Evolutionary conservation across 2,888 invertebrate genomes (phyloP), one percentile per base, ranked within the genome.

Genomic region (Fragum sueziense): DNA sequence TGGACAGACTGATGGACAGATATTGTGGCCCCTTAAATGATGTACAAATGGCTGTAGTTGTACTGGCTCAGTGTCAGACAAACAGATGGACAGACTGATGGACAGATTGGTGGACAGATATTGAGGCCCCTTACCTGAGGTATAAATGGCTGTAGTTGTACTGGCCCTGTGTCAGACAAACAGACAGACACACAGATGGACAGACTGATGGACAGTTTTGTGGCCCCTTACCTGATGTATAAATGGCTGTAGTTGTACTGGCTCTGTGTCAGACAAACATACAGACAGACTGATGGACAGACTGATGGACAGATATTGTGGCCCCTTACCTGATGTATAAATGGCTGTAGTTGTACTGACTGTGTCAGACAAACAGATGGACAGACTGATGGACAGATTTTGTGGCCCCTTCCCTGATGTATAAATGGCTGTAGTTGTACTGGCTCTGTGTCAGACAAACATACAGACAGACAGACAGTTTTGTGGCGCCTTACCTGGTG

Each of bases 401-500:
- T 61, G 29, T 14, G 11, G 14, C 29, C 14, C 27, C 33, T 1
- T 70, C 76, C 80, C 97, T 98, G 94, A 74, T 94, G 94, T 77
- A 94, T 93, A 86, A 94, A 94, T 33, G 94, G 94, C 88, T 94
- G 94, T 92, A 93, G 91, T 74, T 88, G 89, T 27, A 92, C 89
- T 7, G 87, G 85, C 70, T 86, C 87, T 52, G 76, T 74, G 54
- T n/a, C n/a, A n/a, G n/a, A n/a, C n/a, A n/a, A n/a, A n/a, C n/a
- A n/a, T n/a, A n/a, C n/a, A n/a, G n/a, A 81, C 79, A 9, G 79
- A 68, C n/a, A n/a, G n/a, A n/a, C n/a, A n/a, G n/a, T n/a, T n/a
- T n/a, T n/a, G n/a, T n/a, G n/a, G n/a, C n/a, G n/a, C n/a, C n/a
- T n/a, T 72, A 81, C 81, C 97, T 98, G 94, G 73, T 94, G 94